Base-by-base conservation (phyloP, 1,140 invertebrate genomes). In the Trichomalopsis sarcophagae region DNA sequence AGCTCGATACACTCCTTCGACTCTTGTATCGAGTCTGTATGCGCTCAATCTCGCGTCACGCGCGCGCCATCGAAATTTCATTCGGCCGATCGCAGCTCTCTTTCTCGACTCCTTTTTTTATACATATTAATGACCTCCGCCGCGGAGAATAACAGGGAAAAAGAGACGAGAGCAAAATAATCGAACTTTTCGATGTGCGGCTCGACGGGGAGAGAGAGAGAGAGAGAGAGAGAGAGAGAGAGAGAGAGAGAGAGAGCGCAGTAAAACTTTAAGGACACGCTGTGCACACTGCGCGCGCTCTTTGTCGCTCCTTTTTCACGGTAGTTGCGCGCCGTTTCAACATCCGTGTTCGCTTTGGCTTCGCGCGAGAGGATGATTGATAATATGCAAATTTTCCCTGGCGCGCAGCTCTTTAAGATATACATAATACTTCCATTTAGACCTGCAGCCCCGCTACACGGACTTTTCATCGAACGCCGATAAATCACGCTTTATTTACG, bases 371-470 rank as follows among this genome's bases (percentile, higher is more conserved):
- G 78, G 33, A 80, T 80, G 78, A 80, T 80, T 80, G 78, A 80
- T 80, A 80, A 80, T 69, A 69, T 80, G 66, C 78, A 80, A 80
- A 80, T 69, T 62, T 33, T 27, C 30, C 0, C 0, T 17, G 6
- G 50, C 3, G n/a, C 3, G 11, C 36, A 62, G 75, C 78, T 80
- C 62, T 80, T 80, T 80, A 68, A 69, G 55, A 80, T 80, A 80
- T 80, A 80, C 78, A 80, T 69, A 80, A 80, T 80, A 44, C 62
- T 40, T 68, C 78, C 55, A 80, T 80, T 80, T 80, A 69, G 40
- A 69, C 17, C 21, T 62, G 7, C 55, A 62, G 7, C 55, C 21
- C 6, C 21, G 55, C 55, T 62, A 62, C 55, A 62, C 17, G 55
- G 17, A 62, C n/a, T 62, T 62, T 62, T 62, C 55, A 62, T 62